phyloP scores from a whole-genome alignment of 2,113 vertebrate species.

The Mormyrus iriodes region DNA sequence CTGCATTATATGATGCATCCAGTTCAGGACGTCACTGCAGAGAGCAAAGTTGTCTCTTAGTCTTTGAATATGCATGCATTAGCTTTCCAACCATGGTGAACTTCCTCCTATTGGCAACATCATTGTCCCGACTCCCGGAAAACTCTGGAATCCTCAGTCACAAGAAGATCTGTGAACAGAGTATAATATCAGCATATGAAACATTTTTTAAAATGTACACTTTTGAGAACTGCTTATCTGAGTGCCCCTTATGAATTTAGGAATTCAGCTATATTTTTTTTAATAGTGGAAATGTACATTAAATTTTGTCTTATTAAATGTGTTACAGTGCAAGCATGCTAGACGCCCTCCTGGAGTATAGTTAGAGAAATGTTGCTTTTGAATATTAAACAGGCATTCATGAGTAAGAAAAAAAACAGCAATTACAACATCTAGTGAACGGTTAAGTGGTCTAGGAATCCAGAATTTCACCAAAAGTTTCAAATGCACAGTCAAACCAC shows the following conservation, averaged over 20 bases:
- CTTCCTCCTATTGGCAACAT: background rate
- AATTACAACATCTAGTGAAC: background rate
- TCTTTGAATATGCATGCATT: background rate
- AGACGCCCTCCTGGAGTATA: background rate
- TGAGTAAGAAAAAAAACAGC: background rate
- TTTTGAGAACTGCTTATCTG: background rate
- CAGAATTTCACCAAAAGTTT: background rate
- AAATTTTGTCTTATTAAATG: background rate
- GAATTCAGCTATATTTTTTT: background rate
- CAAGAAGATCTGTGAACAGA: background rate
- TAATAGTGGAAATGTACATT: background rate
- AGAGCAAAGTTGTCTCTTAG: background rate
- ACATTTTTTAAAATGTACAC: background rate
- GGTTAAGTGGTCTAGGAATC: background rate
- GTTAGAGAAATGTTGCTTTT: background rate
- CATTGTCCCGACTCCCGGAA: background rate
- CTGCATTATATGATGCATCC: background rate
- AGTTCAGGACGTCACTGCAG: background rate
- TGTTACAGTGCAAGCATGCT: background rate
- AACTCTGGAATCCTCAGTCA: background rate
- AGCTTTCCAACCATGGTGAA: slow-evolving; percentile 5
- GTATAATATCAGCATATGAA: background rate
- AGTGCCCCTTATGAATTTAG: background rate
- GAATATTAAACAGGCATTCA: background rate
- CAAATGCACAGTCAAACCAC: background rate